phyloP scores from a whole-genome alignment of 2,113 vertebrate genomes.

The Antennarius striatus region DNA sequence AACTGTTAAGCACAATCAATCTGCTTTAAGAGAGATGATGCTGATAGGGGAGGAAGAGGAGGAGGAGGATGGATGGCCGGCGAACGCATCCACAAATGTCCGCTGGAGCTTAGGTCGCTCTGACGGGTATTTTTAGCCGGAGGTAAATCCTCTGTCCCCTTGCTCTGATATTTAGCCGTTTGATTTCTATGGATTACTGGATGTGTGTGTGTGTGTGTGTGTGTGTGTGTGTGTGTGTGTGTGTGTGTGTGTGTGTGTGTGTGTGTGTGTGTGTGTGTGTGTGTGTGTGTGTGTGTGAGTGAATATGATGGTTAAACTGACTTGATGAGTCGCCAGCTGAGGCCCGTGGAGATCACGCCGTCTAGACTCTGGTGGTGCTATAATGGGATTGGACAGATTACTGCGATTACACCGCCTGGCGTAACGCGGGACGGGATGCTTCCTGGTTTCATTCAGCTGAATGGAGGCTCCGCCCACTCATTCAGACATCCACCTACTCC shows the following conservation, averaged over 20 bases:
- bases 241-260: conserved; percentile 1
- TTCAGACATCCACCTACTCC: too few relatives aligned
- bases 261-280: background rate
- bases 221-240: background rate
- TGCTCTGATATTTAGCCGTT: conserved; percentile 53
- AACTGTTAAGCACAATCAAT: conserved; percentile 53
- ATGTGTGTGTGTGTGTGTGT: conserved; percentile 9
- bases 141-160: conserved; percentile 54
- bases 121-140: conserved; percentile 51
- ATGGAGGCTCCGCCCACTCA: conserved; percentile 5
- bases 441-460: conserved; percentile 34
- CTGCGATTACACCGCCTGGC: conserved; percentile 76
- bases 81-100: conserved; percentile 44
- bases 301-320: conserved; percentile 16
- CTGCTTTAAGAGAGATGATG: conserved; percentile 34
- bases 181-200: conserved; percentile 66
- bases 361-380: conserved; percentile 82
- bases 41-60: background rate
- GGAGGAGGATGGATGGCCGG: conserved; percentile 25
- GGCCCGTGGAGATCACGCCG: conserved; percentile 71
- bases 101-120: conserved; percentile 43
- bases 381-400: conserved; percentile 86
- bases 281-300: background rate
- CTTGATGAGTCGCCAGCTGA: too few relatives aligned
- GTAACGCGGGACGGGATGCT: conserved; percentile 52